These are phyloP conservation scores for Pseudoatta argentina DNA, from an alignment of 1,140 invertebrate species.

Conservation along the genomic window DNA sequence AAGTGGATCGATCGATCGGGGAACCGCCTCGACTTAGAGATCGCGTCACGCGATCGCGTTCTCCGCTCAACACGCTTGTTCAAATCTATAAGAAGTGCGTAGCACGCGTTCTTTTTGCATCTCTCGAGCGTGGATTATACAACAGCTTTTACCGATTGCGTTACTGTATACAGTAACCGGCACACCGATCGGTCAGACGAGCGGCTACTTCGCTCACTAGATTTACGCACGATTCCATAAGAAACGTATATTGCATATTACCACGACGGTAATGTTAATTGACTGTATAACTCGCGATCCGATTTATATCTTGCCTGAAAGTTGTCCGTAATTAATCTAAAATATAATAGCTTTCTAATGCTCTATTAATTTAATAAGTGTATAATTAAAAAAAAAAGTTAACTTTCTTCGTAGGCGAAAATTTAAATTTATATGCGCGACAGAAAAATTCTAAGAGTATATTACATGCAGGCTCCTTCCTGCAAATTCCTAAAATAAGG, in stretches of 20 bases:
- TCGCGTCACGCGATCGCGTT: constrained; percentile 25
- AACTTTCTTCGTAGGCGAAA: not conserved
- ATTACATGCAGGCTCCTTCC: not conserved
- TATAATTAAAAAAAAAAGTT: not conserved
- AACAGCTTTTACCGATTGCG: constrained; percentile 62
- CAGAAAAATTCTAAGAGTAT: not conserved
- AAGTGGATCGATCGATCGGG: not conserved
- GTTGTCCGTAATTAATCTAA: not conserved
- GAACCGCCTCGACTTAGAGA: not conserved
- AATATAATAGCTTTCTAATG: constrained; percentile 1
- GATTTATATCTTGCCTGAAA: constrained; percentile 10
- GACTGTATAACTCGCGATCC: not conserved
- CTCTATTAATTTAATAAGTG: not conserved
- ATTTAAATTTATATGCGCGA: not conserved
- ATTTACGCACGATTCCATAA: constrained; percentile 8
- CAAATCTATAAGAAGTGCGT: constrained; percentile 23
- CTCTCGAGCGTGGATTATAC: constrained; percentile 46
- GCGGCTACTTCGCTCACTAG: constrained; percentile 11
- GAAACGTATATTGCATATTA: not conserved
- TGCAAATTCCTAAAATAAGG: not conserved
- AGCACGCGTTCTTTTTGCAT: constrained; percentile 27
- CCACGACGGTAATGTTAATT: not conserved
- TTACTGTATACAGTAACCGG: constrained; percentile 51
- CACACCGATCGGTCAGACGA: not conserved
- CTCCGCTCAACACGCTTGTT: constrained; percentile 11